Percentiles rank a stretch among this genome's conserved stretches.
These are phyloP conservation scores for Mirounga angustirostris DNA, from an alignment of 2,113 vertebrate species.

Conservation along the genomic window DNA sequence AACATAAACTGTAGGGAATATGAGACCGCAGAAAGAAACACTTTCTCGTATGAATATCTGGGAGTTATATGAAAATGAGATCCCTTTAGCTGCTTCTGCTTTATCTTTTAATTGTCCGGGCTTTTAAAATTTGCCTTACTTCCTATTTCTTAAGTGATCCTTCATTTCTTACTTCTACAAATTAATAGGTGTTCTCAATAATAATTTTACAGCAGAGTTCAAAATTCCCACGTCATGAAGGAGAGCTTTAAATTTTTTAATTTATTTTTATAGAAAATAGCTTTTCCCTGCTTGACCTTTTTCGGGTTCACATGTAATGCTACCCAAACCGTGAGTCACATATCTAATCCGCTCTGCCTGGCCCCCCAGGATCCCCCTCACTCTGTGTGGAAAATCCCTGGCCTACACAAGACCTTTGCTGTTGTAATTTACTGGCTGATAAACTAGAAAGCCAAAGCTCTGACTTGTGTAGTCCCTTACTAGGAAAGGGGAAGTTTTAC, in stretches of 20 bases:
- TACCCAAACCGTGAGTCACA: conserved; percentile 7
- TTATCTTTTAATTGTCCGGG: background rate
- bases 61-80: background rate
- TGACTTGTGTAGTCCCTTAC: conserved; percentile 58
- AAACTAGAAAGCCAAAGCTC: conserved; percentile 69
- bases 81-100: background rate
- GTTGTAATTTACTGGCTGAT: conserved; percentile 44
- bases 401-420: background rate
- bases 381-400: background rate
- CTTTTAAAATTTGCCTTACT: conserved; percentile 3
- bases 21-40: background rate
- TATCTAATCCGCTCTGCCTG: background rate
- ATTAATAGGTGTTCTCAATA: background rate
- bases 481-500: conserved; percentile 73
- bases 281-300: conserved; percentile 50
- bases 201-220: background rate
- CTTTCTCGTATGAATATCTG: background rate
- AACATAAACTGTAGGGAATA: background rate
- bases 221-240: background rate
- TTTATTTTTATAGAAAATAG: conserved; percentile 38
- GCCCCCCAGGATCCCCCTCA: background rate
- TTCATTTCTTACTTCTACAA: background rate
- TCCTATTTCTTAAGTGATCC: background rate
- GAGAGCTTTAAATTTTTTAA: background rate
- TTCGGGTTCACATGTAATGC: conserved; percentile 44